Evolutionary conservation across 2,113 vertebrate species (phyloP), one percentile per base, ranked within the genome.

Genomic region (Anguilla rostrata): DNA sequence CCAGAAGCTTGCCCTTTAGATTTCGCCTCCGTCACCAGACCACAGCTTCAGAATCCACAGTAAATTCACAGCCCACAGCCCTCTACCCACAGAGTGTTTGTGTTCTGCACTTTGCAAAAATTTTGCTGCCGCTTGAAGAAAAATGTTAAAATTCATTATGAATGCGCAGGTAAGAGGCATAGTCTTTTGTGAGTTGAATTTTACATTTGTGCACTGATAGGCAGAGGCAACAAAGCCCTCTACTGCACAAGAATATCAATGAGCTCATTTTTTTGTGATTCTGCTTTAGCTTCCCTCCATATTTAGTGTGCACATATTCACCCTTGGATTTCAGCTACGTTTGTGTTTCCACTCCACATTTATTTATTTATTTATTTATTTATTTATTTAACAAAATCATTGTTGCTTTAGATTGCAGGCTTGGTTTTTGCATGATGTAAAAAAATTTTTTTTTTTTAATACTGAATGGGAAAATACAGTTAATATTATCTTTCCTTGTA

Each of bases 1-100:
- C 46, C 26, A 78, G 57, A 82, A 71, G 63, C 79, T 82, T 81
- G 78, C 53, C 87, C 86, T 84, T 86, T 87, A 40, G 39, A 87
- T 78, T 87, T 49, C 60, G 56, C 66, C 53, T 7, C n/a, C 85
- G 40, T 1, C 82, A 90, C 87, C 88, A 87, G 29, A 89, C 90
- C 88, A 85, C 82, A 86, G 82, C 86, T 87, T 57, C 82, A 63
- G 85, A 39, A 75, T 82, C 81, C 75, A 81, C 41, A 39, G 20
- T 46, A 34, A 22, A 41, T 81, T 56, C 75, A 81, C 75, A 84
- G 18, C 15, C 78, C 39, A 41, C 40, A 41, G 39, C 40, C 39
- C 39, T 40, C 34, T 40, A 41, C 4, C 78, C 39, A 80, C 16
- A 6, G 78, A 5, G 39, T 40, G 18, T 80, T 39, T 80, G 40